These are phyloP conservation scores for Noctua comes DNA, from an alignment of 2,888 invertebrate genomes.

Conservation along the genomic window DNA sequence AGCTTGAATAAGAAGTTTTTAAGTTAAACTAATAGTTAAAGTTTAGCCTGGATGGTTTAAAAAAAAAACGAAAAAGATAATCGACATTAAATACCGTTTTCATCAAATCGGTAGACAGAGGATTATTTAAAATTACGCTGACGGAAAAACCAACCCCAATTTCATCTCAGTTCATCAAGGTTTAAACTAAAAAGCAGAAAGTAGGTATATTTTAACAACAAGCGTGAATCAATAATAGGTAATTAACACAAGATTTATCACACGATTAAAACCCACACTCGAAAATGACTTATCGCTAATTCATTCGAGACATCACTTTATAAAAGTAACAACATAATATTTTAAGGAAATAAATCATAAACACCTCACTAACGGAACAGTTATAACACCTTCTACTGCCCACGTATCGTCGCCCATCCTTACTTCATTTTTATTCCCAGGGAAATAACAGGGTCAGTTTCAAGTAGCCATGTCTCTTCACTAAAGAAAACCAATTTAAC, in stretches of 20 bases:
- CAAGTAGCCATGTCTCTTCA: conserved; percentile 24
- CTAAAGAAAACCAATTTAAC: conserved; percentile 12
- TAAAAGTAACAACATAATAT: conserved; percentile 48
- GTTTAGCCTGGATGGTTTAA: not conserved
- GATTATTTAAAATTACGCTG: no score
- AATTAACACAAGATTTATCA: conserved; percentile 40
- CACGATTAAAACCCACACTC: conserved; percentile 44
- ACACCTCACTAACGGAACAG: conserved; percentile 35
- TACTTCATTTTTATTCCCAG: conserved; percentile 52
- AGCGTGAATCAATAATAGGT: not conserved
- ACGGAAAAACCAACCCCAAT: no score
- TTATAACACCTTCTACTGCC: conserved; percentile 47
- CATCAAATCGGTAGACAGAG: no score
- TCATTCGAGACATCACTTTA: conserved; percentile 26
- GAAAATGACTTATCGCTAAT: conserved; percentile 39
- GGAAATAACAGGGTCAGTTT: conserved; percentile 60
- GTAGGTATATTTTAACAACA: no score
- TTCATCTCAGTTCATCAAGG: no score
- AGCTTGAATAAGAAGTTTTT: not conserved
- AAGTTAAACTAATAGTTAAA: not conserved
- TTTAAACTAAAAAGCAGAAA: no score
- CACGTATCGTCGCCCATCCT: conserved; percentile 47
- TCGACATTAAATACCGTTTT: no score
- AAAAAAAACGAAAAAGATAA: no score
- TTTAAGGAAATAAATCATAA: conserved; percentile 47